Evolutionary conservation across 2,797 vertebrate species (phyloP), one percentile per base, ranked within the genome.

Genomic region (Decapterus maruadsi): DNA sequence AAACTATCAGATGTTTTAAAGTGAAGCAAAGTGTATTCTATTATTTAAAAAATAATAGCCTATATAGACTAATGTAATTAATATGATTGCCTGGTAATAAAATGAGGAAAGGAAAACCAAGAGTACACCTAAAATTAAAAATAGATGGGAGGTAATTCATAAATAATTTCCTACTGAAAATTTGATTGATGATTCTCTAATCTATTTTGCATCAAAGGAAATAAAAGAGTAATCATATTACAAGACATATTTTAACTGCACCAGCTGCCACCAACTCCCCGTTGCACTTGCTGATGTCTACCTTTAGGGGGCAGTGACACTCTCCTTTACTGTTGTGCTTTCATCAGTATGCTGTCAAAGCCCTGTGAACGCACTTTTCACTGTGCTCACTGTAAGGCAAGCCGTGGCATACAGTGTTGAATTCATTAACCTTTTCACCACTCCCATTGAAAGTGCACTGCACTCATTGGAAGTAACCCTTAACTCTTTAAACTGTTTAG

Each of bases 381-480:
- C 83, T 78, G 82, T 70, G 85, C 71, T 74, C 89, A 92, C 87
- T 92, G 93, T 89, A 93, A 86, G 72, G 85, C 78, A 85, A 87
- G 84, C 56, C 50, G 51, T 67, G 89, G 78, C 90, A 90, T 88
- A 86, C 87, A 87, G 82, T 78, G 87, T 58, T 92, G 94, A 94
- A 94, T 95, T 92, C 88, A 94, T 95, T 95, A 95, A 94, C 94
- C 94, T 95, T 95, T 95, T 92, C 77, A 81, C 89, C 88, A 81
- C 88, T 92, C 91, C 88, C 87, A 84, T 63, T 84, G 80, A 92
- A 92, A 85, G 81, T 57, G 29, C 79, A 82, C 42, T 73, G 88
- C 81, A 71, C 82, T 83, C 17, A 82, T 80, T 88, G 88, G 88
- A 91, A 92, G 88, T 81, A 85, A 88, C 80, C 81, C 80, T 69